Percentiles rank a stretch among this genome's conserved stretches.
phyloP scores from a whole-genome alignment of 2,797 vertebrate species.

The Pipistrellus pipistrellus region DNA sequence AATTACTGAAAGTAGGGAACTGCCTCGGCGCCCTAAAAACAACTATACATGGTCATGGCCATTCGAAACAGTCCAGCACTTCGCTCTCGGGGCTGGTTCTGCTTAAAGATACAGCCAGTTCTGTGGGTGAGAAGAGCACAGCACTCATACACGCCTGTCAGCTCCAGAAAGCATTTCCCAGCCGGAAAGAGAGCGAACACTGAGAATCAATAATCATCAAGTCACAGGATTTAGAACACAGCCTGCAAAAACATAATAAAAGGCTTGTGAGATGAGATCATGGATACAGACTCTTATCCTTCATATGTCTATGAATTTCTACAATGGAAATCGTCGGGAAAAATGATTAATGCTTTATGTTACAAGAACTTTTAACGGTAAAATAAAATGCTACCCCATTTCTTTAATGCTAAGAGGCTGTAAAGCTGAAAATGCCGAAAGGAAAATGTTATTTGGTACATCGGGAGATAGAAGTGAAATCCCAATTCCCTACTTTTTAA shows the following conservation, averaged over 20 bases:
- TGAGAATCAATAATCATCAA: not conserved
- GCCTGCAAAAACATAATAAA: not conserved
- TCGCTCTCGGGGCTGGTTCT: not conserved
- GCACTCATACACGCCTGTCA: not conserved
- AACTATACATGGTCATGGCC: not conserved
- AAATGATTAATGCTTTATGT: slow-evolving; percentile 26
- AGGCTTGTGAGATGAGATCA: not conserved
- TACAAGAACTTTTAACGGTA: slow-evolving; percentile 43
- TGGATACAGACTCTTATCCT: not conserved
- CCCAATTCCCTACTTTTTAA: slow-evolving; percentile 47
- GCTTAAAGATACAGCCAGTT: not conserved
- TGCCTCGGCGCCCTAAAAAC: not conserved
- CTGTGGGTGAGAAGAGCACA: not conserved
- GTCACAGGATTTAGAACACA: not conserved
- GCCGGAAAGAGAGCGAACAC: not conserved
- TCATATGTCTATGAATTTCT: not conserved
- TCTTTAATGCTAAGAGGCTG: slow-evolving; percentile 37
- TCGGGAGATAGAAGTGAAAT: slow-evolving; percentile 35
- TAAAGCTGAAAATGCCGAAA: not conserved
- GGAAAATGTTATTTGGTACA: slow-evolving; percentile 36
- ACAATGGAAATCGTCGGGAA: not conserved
- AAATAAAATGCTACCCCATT: slow-evolving; percentile 63
- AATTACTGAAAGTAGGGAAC: slow-evolving; percentile 49
- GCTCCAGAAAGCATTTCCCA: not conserved
- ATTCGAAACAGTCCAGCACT: not conserved